Evolutionary conservation across 2,797 vertebrate species (phyloP).

Genomic region (Percopsis omiscomaycus): DNA sequence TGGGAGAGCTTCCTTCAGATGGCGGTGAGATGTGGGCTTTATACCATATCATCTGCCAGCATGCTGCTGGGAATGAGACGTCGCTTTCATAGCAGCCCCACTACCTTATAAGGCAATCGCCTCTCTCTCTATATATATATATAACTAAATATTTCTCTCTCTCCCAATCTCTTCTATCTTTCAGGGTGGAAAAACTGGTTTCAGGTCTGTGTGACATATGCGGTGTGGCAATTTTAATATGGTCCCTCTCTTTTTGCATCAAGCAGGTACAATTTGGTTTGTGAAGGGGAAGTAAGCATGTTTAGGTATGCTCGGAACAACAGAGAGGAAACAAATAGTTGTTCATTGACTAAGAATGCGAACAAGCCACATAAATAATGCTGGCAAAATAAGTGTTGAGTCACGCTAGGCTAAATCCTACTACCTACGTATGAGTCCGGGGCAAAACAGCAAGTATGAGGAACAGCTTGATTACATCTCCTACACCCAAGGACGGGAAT

Average conservation of each 20-base stretch:
- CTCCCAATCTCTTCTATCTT: conserved; percentile 23
- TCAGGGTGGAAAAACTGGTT: conserved; percentile 66
- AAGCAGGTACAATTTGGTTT: conserved; percentile 61
- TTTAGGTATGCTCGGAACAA: conserved; percentile 2
- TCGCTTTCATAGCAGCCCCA: conserved; percentile 66
- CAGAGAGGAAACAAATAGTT: not conserved
- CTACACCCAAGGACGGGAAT: not conserved
- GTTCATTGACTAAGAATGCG: too few relatives aligned
- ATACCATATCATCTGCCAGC: conserved; percentile 70
- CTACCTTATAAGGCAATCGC: conserved; percentile 75
- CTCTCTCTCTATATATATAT: not conserved
- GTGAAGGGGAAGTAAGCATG: conserved; percentile 47
- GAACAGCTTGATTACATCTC: not conserved
- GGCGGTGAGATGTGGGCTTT: conserved; percentile 74
- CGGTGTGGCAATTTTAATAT: conserved; percentile 74
- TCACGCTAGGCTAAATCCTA: too few relatives aligned
- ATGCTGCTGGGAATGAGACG: conserved; percentile 71
- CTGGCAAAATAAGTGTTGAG: too few relatives aligned
- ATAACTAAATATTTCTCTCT: conserved; percentile 23
- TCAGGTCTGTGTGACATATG: conserved; percentile 76
- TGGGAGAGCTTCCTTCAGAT: conserved; percentile 69
- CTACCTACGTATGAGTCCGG: too few relatives aligned
- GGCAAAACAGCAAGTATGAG: too few relatives aligned
- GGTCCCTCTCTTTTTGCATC: conserved; percentile 57
- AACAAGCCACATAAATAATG: too few relatives aligned